These are phyloP conservation scores for Catocala nupta DNA, from an alignment of 2,888 invertebrate genomes.

Conservation along the genomic window DNA sequence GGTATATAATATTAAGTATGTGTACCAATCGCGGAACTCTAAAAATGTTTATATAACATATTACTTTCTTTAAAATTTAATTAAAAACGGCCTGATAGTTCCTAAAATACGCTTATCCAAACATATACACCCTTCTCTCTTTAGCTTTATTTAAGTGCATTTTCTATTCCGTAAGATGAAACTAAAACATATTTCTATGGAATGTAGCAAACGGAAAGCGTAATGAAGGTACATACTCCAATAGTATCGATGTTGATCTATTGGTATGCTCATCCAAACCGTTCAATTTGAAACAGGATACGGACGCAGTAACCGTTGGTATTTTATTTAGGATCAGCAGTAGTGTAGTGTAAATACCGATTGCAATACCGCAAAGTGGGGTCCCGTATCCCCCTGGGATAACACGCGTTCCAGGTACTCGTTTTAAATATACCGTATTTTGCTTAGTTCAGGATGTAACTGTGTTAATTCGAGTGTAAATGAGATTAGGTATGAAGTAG, in stretches of 20 bases:
- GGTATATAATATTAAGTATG: too few species aligned
- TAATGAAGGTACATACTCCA: background rate
- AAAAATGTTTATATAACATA: too few species aligned
- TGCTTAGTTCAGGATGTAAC: background rate
- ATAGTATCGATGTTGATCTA: conserved; percentile 1
- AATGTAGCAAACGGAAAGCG: background rate
- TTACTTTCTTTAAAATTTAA: too few species aligned
- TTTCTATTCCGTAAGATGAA: background rate
- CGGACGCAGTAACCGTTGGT: background rate
- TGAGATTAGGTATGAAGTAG: too few species aligned
- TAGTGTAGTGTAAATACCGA: conserved; percentile 21
- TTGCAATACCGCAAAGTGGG: conserved; percentile 10
- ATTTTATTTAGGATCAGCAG: conserved; percentile 6
- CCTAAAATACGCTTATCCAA: too few species aligned
- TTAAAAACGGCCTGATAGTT: too few species aligned
- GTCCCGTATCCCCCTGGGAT: background rate
- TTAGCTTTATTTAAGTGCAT: too few species aligned
- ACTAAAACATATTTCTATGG: background rate
- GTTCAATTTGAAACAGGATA: conserved; percentile 4
- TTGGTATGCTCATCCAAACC: background rate
- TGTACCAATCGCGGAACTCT: too few species aligned
- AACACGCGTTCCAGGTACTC: background rate
- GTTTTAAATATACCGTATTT: conserved; percentile 2
- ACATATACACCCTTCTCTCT: too few species aligned
- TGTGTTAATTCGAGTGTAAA: too few species aligned